These are phyloP conservation scores for Sinosuthora webbiana DNA, from an alignment of 2,113 vertebrate genomes.

Conservation along the genomic window DNA sequence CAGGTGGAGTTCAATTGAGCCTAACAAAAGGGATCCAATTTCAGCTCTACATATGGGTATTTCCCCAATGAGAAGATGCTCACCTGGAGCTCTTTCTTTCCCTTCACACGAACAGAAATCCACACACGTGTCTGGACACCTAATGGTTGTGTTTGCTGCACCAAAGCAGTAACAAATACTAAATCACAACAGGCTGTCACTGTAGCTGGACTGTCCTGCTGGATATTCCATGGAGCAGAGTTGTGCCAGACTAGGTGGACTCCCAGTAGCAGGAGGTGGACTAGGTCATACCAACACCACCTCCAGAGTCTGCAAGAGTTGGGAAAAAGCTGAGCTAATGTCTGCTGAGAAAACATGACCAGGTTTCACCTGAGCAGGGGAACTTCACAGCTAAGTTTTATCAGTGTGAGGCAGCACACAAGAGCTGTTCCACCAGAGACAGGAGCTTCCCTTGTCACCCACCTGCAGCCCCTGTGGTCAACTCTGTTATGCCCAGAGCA, in stretches of 20 bases:
- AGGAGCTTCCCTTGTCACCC: not conserved
- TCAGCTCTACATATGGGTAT: not conserved
- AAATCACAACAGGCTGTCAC: not conserved
- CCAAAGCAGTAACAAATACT: not conserved
- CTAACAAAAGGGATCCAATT: not conserved
- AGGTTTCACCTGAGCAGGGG: not conserved
- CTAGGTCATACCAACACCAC: not conserved
- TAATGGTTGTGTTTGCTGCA: not conserved
- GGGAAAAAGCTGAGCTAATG: not conserved
- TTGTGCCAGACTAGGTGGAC: not conserved
- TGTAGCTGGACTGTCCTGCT: not conserved
- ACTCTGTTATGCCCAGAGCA: not conserved
- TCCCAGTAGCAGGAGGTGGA: not conserved
- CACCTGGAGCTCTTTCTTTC: not conserved
- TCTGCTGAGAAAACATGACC: not conserved
- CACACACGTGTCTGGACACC: not conserved
- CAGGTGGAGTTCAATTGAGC: not conserved
- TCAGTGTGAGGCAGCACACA: rapidly evolving
- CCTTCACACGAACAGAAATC: not conserved
- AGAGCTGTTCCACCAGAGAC: not conserved
- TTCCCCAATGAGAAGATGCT: not conserved
- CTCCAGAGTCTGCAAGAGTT: not conserved
- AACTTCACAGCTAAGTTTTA: not conserved
- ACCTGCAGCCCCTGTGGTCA: rapidly evolving
- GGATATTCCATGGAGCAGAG: not conserved